Base-by-base conservation (phyloP, 2,113 vertebrate species). In the Ciconia maguari region DNA sequence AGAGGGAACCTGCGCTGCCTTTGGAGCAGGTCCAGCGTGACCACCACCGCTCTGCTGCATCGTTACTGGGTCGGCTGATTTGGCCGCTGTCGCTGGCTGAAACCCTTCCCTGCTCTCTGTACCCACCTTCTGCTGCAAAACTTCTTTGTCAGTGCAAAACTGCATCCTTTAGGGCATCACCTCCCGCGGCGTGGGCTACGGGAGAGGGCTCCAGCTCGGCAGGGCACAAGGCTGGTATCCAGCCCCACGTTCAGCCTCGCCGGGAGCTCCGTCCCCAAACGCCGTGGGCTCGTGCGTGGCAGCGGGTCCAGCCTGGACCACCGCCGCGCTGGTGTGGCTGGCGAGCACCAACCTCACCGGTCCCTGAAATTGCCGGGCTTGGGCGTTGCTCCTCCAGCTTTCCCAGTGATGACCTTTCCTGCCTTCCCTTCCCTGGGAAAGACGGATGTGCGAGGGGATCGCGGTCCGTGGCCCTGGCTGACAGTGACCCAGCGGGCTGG, bases 271-370 rank as follows among this genome's bases (percentile, higher is more conserved):
- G 3, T 34, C 52, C 21, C 54, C 41, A 55, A 5, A 48, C 3
- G 1, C 36, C 3, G 1, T 2, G 30, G n/a, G 54, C n/a, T 81
- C 25, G 0, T 0, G 11, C 7, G 0, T 0, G 5, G 61, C 29
- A 7, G 25, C 10, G 55, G 41, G 30, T 49, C 51, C 27, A 30
- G 66, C 24, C 44, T 12, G 27, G 34, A 65, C 61, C 30, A 7
- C 3, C 3, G 0, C 41, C 1, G 1, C 26, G 20, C 19, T 7
- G 54, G 12, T 8, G 27, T 3, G 1, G 11, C 38, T 60, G 46
- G 52, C 2, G 8, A 58, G 57, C 70, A 83, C 18, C 64, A 34
- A 2, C 19, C 26, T 64, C 71, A 13, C 19, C 5, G 0, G 12
- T 25, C 32, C 64, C 41, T 38, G 41, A 51, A 46, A 22, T 3